Conservation (phyloP, 2,888 invertebrate species). For the Hirtodrosophila alboralis region DNA sequence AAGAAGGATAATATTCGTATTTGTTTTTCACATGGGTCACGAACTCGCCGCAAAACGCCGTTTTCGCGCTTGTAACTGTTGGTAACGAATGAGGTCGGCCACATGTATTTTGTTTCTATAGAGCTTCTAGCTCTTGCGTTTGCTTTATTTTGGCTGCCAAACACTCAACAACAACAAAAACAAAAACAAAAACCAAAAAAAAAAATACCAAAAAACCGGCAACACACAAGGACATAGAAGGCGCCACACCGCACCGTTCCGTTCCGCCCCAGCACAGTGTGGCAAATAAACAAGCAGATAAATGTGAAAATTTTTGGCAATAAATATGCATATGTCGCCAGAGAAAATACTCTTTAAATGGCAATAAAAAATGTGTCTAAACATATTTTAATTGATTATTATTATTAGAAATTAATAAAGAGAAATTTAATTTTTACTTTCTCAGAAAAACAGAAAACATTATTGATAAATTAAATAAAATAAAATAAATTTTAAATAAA, state of each 20-base stretch:
- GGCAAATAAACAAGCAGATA: conserved; percentile 36
- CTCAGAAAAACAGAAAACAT: no score
- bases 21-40: conserved; percentile 47
- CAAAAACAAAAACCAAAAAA: no score
- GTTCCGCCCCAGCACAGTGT: conserved; percentile 1
- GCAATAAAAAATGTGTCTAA: no score
- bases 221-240: conserved; percentile 65
- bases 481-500: no score
- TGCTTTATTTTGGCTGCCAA: conserved; percentile 53
- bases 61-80: conserved; percentile 73
- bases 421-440: no score
- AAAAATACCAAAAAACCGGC: no score
- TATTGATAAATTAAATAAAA: no score
- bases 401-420: no score
- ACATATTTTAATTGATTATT: no score
- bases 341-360: conserved; percentile 27
- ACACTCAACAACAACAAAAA: no score
- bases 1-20: conserved; percentile 9
- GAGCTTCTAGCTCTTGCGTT: conserved; percentile 47
- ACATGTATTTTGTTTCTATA: conserved; percentile 73
- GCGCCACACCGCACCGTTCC: conserved; percentile 3
- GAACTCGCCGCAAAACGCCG: conserved; percentile 41
- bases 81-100: conserved; percentile 77
- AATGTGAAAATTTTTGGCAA: conserved; percentile 51
- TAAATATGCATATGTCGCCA: background rate